A percentile compares a stretch with the other conserved stretches of the same genome.
phyloP scores from a whole-genome alignment of 2,888 invertebrate genomes.

The Rhodophaea formosa region DNA sequence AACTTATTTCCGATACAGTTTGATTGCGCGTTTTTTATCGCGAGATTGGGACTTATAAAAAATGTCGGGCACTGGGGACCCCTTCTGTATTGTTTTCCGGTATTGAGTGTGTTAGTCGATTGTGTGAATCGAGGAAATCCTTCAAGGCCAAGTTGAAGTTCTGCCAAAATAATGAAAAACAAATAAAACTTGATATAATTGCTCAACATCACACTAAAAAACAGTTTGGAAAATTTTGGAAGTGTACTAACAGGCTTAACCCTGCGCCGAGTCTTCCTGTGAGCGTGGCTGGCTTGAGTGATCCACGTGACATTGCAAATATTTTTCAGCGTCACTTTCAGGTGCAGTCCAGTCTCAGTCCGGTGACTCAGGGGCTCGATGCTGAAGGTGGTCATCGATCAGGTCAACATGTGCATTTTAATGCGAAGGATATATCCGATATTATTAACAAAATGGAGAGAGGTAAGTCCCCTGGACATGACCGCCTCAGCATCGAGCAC shows the following conservation, averaged over 20 bases:
- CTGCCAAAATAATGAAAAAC: no score
- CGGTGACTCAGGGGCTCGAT: not conserved
- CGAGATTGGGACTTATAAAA: slow-evolving; percentile 17
- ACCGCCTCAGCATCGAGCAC: slow-evolving; percentile 22
- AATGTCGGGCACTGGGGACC: slow-evolving; percentile 9
- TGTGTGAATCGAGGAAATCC: no score
- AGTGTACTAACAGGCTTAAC: no score
- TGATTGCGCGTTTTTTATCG: slow-evolving; percentile 16
- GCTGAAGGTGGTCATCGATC: not conserved
- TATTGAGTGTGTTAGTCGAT: no score
- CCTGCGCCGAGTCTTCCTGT: no score
- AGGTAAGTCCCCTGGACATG: slow-evolving; percentile 25
- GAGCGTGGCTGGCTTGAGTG: no score
- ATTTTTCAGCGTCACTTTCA: slow-evolving; percentile 11
- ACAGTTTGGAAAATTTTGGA: no score
- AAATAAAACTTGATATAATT: no score
- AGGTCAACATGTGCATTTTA: not conserved
- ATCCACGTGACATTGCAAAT: no score
- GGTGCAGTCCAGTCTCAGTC: not conserved
- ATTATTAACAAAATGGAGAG: slow-evolving; percentile 14
- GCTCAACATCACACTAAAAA: no score
- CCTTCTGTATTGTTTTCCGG: slow-evolving; percentile 12
- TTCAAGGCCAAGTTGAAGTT: no score
- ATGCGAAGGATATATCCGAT: not conserved
- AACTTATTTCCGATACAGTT: slow-evolving; percentile 15